Evolutionary conservation across 2,797 vertebrate species (phyloP).

Genomic region (Pipistrellus pygmaeus): DNA sequence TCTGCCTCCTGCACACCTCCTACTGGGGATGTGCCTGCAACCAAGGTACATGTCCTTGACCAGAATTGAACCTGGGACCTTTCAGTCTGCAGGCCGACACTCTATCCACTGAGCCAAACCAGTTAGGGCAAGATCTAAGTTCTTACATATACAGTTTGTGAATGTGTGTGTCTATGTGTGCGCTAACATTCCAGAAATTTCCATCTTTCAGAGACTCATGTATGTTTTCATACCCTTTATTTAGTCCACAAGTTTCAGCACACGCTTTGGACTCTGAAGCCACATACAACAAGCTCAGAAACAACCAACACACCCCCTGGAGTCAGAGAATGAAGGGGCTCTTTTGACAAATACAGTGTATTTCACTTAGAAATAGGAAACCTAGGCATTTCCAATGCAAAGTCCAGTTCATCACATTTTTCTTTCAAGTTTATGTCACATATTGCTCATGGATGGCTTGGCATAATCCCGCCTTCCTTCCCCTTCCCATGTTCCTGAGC

Average conservation of each 20-base stretch:
- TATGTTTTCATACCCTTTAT: background rate
- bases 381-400: background rate
- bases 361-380: constrained; percentile 30
- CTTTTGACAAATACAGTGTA: background rate
- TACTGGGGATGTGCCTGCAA: too few relatives aligned
- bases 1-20: too few relatives aligned
- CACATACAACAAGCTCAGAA: background rate
- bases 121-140: background rate
- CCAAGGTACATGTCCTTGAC: too few relatives aligned
- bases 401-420: background rate
- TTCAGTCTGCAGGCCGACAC: too few relatives aligned
- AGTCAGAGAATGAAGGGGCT: background rate
- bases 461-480: background rate
- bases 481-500: background rate
- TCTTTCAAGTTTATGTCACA: background rate
- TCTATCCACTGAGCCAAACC: too few relatives aligned
- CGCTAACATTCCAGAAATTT: constrained; percentile 28
- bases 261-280: background rate
- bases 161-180: background rate
- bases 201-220: background rate
- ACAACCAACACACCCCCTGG: background rate
- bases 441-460: background rate
- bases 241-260: background rate
- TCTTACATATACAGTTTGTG: background rate
- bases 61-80: too few relatives aligned